phyloP scores from a whole-genome alignment of 2,888 invertebrate genomes.

The Dryobota labecula region DNA sequence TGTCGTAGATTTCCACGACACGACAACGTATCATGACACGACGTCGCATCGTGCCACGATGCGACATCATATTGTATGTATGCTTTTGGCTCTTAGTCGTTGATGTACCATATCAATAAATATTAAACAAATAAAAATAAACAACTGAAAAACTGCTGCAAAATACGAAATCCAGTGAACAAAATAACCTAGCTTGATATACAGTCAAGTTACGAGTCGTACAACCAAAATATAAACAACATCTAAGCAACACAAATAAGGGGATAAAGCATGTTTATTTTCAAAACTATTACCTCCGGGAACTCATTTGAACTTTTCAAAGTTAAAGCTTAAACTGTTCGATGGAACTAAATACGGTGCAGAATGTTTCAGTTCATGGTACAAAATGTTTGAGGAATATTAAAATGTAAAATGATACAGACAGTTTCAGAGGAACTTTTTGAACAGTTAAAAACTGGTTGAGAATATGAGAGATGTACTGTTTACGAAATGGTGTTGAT shows the following conservation, averaged over 20 bases:
- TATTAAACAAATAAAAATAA: neutral
- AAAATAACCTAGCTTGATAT: constrained; percentile 7
- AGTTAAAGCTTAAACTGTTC: constrained; percentile 60
- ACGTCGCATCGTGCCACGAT: no score
- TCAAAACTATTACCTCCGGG: constrained; percentile 55
- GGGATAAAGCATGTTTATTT: constrained; percentile 56
- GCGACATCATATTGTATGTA: no score
- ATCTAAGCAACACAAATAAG: constrained; percentile 49
- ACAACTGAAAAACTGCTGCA: neutral
- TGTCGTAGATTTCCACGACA: no score
- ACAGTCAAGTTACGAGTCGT: constrained; percentile 21
- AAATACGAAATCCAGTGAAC: constrained; percentile 5
- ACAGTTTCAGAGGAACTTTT: constrained; percentile 24
- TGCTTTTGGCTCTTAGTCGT: no score
- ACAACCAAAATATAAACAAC: constrained; percentile 44
- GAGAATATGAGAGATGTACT: constrained; percentile 6
- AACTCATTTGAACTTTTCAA: constrained; percentile 63
- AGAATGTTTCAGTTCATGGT: constrained; percentile 12
- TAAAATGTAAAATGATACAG: constrained; percentile 54
- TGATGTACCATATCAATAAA: no score
- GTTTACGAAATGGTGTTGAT: constrained; percentile 37
- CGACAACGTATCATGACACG: no score
- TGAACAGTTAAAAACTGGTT: constrained; percentile 34
- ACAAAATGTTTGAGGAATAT: constrained; percentile 37
- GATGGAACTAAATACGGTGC: constrained; percentile 55